Evolutionary conservation across 2,113 vertebrate genomes (phyloP).

Genomic region (Grus americana): DNA sequence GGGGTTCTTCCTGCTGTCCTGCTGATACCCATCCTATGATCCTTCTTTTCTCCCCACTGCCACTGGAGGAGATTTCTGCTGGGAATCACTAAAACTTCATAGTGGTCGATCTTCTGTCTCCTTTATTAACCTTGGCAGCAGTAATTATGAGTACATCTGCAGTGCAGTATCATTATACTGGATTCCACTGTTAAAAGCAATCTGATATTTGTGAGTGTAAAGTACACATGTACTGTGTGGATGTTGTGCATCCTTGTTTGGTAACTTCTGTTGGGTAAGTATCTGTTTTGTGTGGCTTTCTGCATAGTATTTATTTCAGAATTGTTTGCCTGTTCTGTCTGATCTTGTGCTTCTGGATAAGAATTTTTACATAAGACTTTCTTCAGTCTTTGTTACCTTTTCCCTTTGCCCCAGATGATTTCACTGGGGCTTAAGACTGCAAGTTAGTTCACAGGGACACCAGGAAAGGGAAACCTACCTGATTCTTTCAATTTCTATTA

Average conservation of each 20-base stretch:
- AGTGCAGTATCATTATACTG: background rate
- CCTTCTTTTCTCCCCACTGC: background rate
- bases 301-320: background rate
- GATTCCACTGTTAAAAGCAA: background rate
- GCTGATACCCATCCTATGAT: background rate
- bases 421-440: background rate
- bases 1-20: background rate
- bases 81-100: background rate
- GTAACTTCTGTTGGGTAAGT: conserved; percentile 28
- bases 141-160: background rate
- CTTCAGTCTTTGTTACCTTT: background rate
- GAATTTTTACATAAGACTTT: background rate
- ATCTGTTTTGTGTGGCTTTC: background rate
- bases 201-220: background rate
- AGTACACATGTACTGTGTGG: background rate
- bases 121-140: background rate
- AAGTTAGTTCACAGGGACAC: background rate
- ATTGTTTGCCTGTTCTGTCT: background rate
- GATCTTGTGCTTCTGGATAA: background rate
- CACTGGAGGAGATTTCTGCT: background rate
- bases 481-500: background rate
- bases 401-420: background rate
- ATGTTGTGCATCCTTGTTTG: background rate
- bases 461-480: conserved; percentile 6
- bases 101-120: background rate